phyloP scores from a whole-genome alignment of 2,113 vertebrate genomes.

The Sinocyclocheilus rhinocerous region DNA sequence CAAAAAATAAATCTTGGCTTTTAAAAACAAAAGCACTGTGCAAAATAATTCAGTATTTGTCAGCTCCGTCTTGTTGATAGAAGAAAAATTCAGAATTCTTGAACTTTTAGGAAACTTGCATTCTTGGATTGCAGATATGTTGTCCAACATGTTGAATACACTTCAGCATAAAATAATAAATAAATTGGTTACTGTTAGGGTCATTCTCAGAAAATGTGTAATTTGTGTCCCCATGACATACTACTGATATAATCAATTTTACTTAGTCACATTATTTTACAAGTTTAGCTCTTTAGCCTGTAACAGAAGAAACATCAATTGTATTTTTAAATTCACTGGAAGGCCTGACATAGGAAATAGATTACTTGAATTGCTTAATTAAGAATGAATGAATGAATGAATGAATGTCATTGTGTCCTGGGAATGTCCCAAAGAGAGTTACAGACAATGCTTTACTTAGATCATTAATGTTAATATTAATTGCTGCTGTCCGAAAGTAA shows the following conservation, averaged over 20 bases:
- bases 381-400: too few relatives aligned
- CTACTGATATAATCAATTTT: not conserved
- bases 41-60: not conserved
- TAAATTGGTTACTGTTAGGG: not conserved
- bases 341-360: too few relatives aligned
- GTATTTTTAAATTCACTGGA: not conserved
- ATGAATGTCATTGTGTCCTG: too few relatives aligned
- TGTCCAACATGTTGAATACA: not conserved
- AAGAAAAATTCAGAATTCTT: too few relatives aligned
- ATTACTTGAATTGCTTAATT: not conserved
- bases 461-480: not conserved
- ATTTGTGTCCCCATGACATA: not conserved
- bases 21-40: constrained; percentile 28
- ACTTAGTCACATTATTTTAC: not conserved
- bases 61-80: too few relatives aligned
- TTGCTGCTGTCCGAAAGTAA: not conserved
- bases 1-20: constrained; percentile 53
- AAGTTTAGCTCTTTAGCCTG: not conserved
- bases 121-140: not conserved
- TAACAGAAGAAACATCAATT: not conserved
- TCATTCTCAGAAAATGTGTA: not conserved
- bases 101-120: not conserved
- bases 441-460: not conserved
- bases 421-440: not conserved
- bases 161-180: not conserved